Percentiles rank a stretch among this genome's conserved stretches.
These are phyloP conservation scores for Zeuzera pyrina DNA, from an alignment of 2,888 invertebrate genomes.

Conservation along the genomic window DNA sequence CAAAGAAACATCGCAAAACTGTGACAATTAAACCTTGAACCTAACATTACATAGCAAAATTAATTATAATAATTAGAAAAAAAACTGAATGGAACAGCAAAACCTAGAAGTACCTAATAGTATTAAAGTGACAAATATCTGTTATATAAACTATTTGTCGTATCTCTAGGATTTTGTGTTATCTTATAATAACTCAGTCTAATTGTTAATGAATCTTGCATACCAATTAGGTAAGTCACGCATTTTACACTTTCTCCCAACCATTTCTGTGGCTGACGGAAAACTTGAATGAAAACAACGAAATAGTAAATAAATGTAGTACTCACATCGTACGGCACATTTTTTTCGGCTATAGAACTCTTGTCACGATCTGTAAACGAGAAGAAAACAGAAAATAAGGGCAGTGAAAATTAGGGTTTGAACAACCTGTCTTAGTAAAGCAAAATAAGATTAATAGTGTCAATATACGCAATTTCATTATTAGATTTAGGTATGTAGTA, in stretches of 20 bases:
- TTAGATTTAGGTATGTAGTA: slow-evolving; percentile 51
- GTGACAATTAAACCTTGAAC: no score
- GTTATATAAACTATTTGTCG: no score
- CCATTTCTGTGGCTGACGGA: slow-evolving; percentile 5
- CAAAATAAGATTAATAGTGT: slow-evolving; percentile 28
- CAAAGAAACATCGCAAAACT: no score
- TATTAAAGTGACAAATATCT: no score
- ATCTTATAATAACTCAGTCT: slow-evolving; percentile 5
- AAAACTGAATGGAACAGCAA: no score
- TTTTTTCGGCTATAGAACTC: slow-evolving; percentile 73
- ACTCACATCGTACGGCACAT: slow-evolving; percentile 77
- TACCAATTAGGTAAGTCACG: slow-evolving; percentile 28
- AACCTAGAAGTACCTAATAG: no score
- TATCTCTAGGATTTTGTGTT: no score
- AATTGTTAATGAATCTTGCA: slow-evolving; percentile 27
- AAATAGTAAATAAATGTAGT: slow-evolving; percentile 24
- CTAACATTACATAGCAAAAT: no score
- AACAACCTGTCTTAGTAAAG: slow-evolving; percentile 2
- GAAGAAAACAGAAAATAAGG: slow-evolving; percentile 35
- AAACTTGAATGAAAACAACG: slow-evolving; percentile 34
- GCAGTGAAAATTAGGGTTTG: slow-evolving; percentile 26
- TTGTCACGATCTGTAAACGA: slow-evolving; percentile 75
- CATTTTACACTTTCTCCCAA: slow-evolving; percentile 28
- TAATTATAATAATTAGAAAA: no score
- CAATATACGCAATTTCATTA: slow-evolving; percentile 24